Evolutionary conservation across 23 tunicate genomes (phyloP).

Genomic region (Halocynthia aurantium): DNA sequence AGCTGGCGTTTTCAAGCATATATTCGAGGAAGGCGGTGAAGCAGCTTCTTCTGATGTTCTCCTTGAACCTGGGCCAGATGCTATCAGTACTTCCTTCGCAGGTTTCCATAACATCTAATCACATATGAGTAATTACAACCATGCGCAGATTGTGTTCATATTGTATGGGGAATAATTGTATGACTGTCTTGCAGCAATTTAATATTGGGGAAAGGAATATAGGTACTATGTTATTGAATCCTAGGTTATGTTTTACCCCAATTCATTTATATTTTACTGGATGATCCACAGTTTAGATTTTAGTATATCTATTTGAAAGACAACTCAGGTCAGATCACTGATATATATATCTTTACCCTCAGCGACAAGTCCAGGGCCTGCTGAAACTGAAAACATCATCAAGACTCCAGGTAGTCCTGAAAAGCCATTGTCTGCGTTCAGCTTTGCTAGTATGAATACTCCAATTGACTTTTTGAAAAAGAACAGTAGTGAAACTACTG

Average conservation of each 20-base stretch:
- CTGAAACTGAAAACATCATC: not conserved
- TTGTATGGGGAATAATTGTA: too few species aligned
- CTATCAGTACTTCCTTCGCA: constrained; percentile 1
- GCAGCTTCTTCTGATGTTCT: constrained; percentile 35
- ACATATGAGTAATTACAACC: too few species aligned
- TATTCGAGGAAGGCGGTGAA: constrained; percentile 32
- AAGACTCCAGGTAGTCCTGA: constrained; percentile 34
- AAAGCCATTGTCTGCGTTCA: constrained; percentile 43
- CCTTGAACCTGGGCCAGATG: constrained; percentile 21
- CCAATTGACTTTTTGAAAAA: constrained; percentile 22
- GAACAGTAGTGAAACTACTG: constrained; percentile 3
- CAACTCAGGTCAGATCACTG: too few species aligned
- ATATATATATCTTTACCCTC: too few species aligned
- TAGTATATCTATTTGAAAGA: too few species aligned
- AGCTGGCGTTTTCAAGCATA: constrained; percentile 32
- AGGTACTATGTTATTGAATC: too few species aligned
- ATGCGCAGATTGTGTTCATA: too few species aligned
- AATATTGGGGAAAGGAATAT: too few species aligned
- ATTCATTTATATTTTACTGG: too few species aligned
- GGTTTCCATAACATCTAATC: not conserved
- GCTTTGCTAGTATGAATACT: constrained; percentile 60
- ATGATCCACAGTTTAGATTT: too few species aligned
- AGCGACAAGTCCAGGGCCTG: constrained; percentile 7
- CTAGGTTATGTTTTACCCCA: too few species aligned
- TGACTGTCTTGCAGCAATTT: too few species aligned